A percentile compares a stretch with the other conserved stretches of the same genome.
These are phyloP conservation scores for Gobio occitaniae DNA, from an alignment of 2,797 vertebrate species.

Conservation along the genomic window DNA sequence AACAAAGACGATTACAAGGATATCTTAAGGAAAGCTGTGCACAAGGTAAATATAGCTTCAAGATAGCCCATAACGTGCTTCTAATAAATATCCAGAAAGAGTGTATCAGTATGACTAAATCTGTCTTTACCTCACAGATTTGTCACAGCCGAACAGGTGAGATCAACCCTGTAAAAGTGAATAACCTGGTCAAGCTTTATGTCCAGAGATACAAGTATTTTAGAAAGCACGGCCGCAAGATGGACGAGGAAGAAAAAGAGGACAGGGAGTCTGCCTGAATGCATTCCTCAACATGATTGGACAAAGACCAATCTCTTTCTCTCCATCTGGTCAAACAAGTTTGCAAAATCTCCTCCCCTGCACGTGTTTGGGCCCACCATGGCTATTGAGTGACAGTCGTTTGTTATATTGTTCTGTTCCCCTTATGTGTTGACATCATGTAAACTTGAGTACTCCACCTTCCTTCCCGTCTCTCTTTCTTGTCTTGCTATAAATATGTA, in stretches of 20 bases:
- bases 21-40: slow-evolving; percentile 93
- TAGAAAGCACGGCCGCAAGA: slow-evolving; percentile 90
- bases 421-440: slow-evolving; percentile 54
- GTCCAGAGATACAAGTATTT: slow-evolving; percentile 95
- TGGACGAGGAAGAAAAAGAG: slow-evolving; percentile 83
- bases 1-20: slow-evolving; percentile 96
- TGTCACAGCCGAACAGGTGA: slow-evolving; percentile 96
- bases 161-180: slow-evolving; percentile 94
- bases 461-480: slow-evolving; percentile 52
- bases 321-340: slow-evolving; percentile 47
- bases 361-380: slow-evolving; percentile 58
- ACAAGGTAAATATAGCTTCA: slow-evolving; percentile 83
- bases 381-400: slow-evolving; percentile 59
- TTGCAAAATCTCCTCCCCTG: slow-evolving; percentile 50
- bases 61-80: slow-evolving; percentile 54
- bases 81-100: background rate
- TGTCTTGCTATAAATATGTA: slow-evolving; percentile 72
- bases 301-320: background rate
- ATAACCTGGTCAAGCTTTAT: slow-evolving; percentile 90
- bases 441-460: slow-evolving; percentile 52
- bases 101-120: background rate
- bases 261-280: slow-evolving; percentile 72
- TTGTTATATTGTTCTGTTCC: slow-evolving; percentile 59
- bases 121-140: slow-evolving; percentile 76
- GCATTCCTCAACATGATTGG: slow-evolving; percentile 72